A percentile compares a stretch with the other conserved stretches of the same genome.
Evolutionary conservation across 2,888 invertebrate genomes (phyloP).

Genomic region (Cheilosia grossa): DNA sequence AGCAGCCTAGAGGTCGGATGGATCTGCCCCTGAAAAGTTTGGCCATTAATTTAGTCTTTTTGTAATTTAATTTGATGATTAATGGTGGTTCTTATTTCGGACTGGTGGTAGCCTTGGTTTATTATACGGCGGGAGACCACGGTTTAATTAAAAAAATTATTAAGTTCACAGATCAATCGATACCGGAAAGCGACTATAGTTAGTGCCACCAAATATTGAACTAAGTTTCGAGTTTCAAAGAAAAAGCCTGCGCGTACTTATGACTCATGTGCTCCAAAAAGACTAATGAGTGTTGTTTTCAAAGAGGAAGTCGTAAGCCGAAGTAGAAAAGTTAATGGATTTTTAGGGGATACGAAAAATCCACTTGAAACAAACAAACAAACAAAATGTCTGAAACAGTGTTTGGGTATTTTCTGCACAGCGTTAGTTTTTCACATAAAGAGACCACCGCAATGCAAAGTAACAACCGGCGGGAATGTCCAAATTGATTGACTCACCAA

Average conservation of each 20-base stretch:
- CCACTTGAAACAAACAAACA: too few relatives aligned
- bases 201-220: neutral
- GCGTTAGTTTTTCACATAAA: too few relatives aligned
- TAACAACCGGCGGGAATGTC: neutral
- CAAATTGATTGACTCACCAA: slow-evolving; percentile 23
- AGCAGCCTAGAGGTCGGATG: neutral
- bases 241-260: too few relatives aligned
- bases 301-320: too few relatives aligned
- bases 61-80: slow-evolving; percentile 19
- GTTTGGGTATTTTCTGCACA: too few relatives aligned
- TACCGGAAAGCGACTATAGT: neutral
- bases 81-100: slow-evolving; percentile 1
- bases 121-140: neutral
- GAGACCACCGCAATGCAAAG: too few relatives aligned
- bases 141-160: neutral
- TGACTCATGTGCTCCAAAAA: too few relatives aligned
- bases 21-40: slow-evolving; percentile 6
- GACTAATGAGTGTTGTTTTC: too few relatives aligned
- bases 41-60: slow-evolving; percentile 1
- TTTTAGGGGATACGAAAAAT: too few relatives aligned
- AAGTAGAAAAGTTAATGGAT: too few relatives aligned
- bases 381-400: too few relatives aligned
- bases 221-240: too few relatives aligned
- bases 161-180: slow-evolving; percentile 18
- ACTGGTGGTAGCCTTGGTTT: slow-evolving; percentile 3